phyloP scores from a whole-genome alignment of 2,113 vertebrate genomes.

The Mastomys coucha region DNA sequence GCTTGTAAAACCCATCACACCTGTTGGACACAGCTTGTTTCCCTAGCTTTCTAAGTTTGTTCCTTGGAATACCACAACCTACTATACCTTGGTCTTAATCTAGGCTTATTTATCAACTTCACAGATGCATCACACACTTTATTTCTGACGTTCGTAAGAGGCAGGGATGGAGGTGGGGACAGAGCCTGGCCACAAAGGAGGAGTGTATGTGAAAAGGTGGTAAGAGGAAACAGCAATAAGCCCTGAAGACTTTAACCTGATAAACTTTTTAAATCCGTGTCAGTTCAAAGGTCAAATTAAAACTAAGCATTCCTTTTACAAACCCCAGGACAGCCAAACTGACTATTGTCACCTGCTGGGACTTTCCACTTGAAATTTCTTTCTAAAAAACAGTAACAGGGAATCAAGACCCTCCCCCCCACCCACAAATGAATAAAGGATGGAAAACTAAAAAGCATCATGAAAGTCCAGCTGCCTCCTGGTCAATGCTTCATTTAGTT shows the following conservation, averaged over 20 bases:
- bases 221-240: neutral
- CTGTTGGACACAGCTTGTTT: slow-evolving; percentile 54
- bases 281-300: neutral
- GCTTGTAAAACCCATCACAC: slow-evolving; percentile 56
- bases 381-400: slow-evolving; percentile 45
- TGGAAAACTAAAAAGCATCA: neutral
- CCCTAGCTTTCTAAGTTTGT: neutral
- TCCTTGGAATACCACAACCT: slow-evolving; percentile 4
- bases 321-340: neutral
- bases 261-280: neutral
- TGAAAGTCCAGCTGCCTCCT: neutral
- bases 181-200: neutral
- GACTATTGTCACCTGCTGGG: neutral
- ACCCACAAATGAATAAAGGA: neutral
- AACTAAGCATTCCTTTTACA: neutral
- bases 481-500: neutral
- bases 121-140: neutral
- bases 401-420: neutral
- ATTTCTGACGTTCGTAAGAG: neutral
- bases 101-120: slow-evolving; percentile 10
- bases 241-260: neutral
- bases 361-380: slow-evolving; percentile 37
- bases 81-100: neutral
- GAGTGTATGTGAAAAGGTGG: fast-evolving
- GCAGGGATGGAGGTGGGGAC: neutral